Evolutionary conservation across 2,113 vertebrate genomes (phyloP), one percentile per base, ranked within the genome.

Genomic region (Pyrgilauda ruficollis): DNA sequence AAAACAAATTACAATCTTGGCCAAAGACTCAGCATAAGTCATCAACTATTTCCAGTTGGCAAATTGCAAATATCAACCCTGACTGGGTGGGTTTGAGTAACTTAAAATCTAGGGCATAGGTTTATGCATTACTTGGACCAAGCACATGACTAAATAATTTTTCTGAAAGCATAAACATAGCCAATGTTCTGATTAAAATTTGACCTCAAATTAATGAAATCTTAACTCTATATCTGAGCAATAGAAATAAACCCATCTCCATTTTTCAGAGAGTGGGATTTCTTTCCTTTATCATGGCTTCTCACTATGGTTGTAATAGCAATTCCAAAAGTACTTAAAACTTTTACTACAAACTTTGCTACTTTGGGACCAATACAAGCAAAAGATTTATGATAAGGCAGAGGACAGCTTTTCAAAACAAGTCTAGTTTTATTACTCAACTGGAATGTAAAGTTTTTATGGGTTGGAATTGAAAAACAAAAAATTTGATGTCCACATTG

Each of bases 241-340:
- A 28, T 37, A 19, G 39, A 89, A 89, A 37, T 6, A 79, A 33
- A 67, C 33, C 3, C 16, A 37, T 56, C 13, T 58, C 28, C 13
- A 41, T 46, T 85, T 13, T 64, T 90, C n/a, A 73, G 31, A 66
- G 74, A 66, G 24, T 39, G 18, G 5, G 9, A 8, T 75, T 90
- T 88, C 15, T 37, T 83, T 35, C 53, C 10, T 69, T 23, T 21
- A 24, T 61, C 31, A n/a, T 9, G 30, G 8, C 41, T 93, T 75
- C 37, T 94, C 53, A 43, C 15, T 46, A 21, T 44, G 28, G 23
- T 46, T 88, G n/a, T 33, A 72, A 73, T 7, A 87, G 15, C n/a
- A 86, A 77, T 90, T 92, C 58, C 37, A 85, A 69, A 95, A 95
- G n/a, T 64, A 62, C 90, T 96, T 93, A 78, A 78, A 96, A 96